These are phyloP conservation scores for Gonocerus acuteangulatus DNA, from an alignment of 2,888 invertebrate genomes.

Conservation along the genomic window DNA sequence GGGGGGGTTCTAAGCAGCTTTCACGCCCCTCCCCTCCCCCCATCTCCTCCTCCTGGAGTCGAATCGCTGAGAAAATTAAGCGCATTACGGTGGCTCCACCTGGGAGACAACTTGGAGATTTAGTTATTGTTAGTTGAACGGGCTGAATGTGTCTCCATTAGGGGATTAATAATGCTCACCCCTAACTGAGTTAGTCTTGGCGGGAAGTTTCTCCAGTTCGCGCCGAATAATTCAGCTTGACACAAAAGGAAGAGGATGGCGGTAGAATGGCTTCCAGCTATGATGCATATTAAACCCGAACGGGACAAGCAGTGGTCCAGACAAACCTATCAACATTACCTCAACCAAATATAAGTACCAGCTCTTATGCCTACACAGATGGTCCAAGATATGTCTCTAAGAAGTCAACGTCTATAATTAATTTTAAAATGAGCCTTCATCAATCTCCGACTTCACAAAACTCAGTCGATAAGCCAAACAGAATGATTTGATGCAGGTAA, in stretches of 20 bases:
- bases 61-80: constrained; percentile 31
- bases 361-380: too few relatives aligned
- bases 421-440: too few relatives aligned
- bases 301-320: too few relatives aligned
- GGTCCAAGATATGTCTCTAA: too few relatives aligned
- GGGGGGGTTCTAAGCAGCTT: not conserved
- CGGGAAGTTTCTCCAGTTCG: not conserved
- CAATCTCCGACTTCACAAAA: too few relatives aligned
- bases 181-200: constrained; percentile 31
- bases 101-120: constrained; percentile 30
- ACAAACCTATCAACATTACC: too few relatives aligned
- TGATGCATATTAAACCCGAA: constrained; percentile 1
- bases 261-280: not conserved
- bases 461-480: too few relatives aligned
- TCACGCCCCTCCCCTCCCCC: not conserved
- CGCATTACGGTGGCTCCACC: constrained; percentile 30
- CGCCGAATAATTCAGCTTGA: constrained; percentile 23
- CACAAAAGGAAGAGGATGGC: constrained; percentile 13
- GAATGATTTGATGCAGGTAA: too few relatives aligned
- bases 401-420: too few relatives aligned
- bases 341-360: too few relatives aligned
- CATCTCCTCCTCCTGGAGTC: too few relatives aligned
- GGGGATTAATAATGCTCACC: constrained; percentile 34
- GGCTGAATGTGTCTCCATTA: constrained; percentile 35
- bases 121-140: constrained; percentile 32